phyloP scores from a whole-genome alignment of 2,113 vertebrate species.

The Rhizomys pruinosus region DNA sequence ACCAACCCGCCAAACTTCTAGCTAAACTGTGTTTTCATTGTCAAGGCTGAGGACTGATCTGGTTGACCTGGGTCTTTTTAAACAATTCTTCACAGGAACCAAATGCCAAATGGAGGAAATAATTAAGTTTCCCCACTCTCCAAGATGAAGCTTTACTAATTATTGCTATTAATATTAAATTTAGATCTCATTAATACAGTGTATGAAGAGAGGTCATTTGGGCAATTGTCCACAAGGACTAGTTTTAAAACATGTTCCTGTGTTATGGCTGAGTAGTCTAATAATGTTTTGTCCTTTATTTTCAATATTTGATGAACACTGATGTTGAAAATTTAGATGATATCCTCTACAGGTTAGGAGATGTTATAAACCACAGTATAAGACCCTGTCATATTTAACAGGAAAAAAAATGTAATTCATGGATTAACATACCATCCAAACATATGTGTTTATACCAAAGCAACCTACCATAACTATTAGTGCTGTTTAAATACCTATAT shows the following conservation, averaged over 20 bases:
- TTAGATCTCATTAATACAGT: slow-evolving; percentile 91
- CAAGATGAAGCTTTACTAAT: slow-evolving; percentile 86
- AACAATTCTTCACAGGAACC: slow-evolving; percentile 50
- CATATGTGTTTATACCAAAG: too few species aligned
- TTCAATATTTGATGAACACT: slow-evolving; percentile 88
- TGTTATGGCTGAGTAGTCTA: slow-evolving; percentile 85
- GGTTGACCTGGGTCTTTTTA: background rate
- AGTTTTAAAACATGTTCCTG: slow-evolving; percentile 86
- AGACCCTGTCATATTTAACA: too few species aligned
- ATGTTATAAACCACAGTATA: too few species aligned
- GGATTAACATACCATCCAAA: too few species aligned
- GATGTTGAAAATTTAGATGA: slow-evolving; percentile 87
- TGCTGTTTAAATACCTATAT: too few species aligned
- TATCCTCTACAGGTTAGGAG: too few species aligned
- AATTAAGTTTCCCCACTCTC: slow-evolving; percentile 84
- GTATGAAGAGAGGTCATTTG: slow-evolving; percentile 88
- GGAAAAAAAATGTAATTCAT: too few species aligned
- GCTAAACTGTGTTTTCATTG: background rate
- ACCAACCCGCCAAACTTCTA: background rate
- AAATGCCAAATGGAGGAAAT: slow-evolving; percentile 68
- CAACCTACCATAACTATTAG: too few species aligned
- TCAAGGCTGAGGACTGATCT: background rate
- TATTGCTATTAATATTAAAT: slow-evolving; percentile 87
- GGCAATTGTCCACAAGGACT: slow-evolving; percentile 89
- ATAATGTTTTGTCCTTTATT: slow-evolving; percentile 86